A percentile compares a stretch with the other conserved stretches of the same genome.
These are phyloP conservation scores for Helicoverpa zea DNA, from an alignment of 1,140 invertebrate species.

Conservation along the genomic window DNA sequence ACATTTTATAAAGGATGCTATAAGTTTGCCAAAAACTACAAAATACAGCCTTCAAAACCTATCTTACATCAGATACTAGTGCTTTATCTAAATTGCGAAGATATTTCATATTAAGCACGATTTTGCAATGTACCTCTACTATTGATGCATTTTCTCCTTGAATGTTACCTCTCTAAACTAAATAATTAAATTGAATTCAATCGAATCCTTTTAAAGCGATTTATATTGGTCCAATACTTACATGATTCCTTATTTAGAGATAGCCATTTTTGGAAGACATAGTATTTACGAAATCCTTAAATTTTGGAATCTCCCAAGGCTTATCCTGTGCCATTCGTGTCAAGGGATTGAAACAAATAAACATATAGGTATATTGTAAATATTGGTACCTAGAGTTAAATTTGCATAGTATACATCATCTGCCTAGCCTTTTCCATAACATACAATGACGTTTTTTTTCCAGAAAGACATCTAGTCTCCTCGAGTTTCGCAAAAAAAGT, in stretches of 20 bases:
- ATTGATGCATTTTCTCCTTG: neutral
- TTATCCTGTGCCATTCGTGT: neutral
- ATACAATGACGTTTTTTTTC: too few relatives aligned
- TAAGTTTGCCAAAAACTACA: too few relatives aligned
- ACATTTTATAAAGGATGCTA: too few relatives aligned
- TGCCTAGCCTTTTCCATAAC: too few relatives aligned
- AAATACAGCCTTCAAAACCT: too few relatives aligned
- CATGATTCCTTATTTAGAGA: neutral
- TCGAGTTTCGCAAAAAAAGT: too few relatives aligned
- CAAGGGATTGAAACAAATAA: neutral
- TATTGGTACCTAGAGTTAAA: too few relatives aligned
- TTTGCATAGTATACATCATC: too few relatives aligned
- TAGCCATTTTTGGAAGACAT: neutral
- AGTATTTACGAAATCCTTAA: neutral
- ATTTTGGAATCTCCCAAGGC: constrained; percentile 14
- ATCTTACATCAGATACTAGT: too few relatives aligned
- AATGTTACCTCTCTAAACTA: neutral
- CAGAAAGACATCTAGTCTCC: too few relatives aligned
- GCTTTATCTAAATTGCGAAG: too few relatives aligned
- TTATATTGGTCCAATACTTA: neutral
- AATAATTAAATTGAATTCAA: neutral
- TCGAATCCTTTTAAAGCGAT: neutral
- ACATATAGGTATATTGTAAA: neutral
- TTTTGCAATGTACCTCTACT: neutral
- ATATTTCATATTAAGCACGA: neutral